Percentiles rank a stretch among this genome's conserved stretches.
Evolutionary conservation across 2,113 vertebrate species (phyloP).

Genomic region (Mionectes macconnelli): DNA sequence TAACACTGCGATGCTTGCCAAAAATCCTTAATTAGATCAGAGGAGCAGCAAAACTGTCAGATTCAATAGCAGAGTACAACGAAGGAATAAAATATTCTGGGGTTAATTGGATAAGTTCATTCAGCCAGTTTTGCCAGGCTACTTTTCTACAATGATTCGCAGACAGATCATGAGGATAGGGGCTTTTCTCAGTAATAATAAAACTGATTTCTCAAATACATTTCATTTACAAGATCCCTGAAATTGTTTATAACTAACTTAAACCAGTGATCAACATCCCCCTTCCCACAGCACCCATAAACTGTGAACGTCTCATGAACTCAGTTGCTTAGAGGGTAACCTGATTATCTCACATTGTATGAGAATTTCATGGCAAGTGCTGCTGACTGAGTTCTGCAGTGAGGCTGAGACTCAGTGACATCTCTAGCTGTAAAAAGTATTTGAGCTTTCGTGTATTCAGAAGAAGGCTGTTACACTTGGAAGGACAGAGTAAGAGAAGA

Average conservation of each 20-base stretch:
- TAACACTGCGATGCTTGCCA: conserved; percentile 48
- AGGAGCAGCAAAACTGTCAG: conserved; percentile 61
- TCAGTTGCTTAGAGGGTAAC: not conserved
- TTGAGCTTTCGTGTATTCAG: not conserved
- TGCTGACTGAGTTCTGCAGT: not conserved
- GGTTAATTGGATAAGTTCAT: conserved; percentile 71
- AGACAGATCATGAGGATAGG: conserved; percentile 48
- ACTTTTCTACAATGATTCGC: conserved; percentile 63
- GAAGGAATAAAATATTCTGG: conserved; percentile 67
- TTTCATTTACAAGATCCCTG: not conserved
- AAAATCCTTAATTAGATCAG: conserved; percentile 60
- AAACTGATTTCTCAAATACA: conserved; percentile 48
- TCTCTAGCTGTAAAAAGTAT: not conserved
- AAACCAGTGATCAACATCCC: not conserved
- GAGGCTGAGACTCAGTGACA: not conserved
- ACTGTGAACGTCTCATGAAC: conserved; percentile 7
- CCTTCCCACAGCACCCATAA: not conserved
- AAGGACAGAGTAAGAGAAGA: not conserved
- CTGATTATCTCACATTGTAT: not conserved
- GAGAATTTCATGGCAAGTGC: not conserved
- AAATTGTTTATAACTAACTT: not conserved
- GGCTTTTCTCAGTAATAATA: conserved; percentile 54
- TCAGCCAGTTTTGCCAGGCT: conserved; percentile 60
- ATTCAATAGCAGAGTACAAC: conserved; percentile 33
- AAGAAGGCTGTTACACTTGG: not conserved